These are phyloP conservation scores for Syrrhaptes paradoxus DNA, from an alignment of 2,113 vertebrate species.

Conservation along the genomic window DNA sequence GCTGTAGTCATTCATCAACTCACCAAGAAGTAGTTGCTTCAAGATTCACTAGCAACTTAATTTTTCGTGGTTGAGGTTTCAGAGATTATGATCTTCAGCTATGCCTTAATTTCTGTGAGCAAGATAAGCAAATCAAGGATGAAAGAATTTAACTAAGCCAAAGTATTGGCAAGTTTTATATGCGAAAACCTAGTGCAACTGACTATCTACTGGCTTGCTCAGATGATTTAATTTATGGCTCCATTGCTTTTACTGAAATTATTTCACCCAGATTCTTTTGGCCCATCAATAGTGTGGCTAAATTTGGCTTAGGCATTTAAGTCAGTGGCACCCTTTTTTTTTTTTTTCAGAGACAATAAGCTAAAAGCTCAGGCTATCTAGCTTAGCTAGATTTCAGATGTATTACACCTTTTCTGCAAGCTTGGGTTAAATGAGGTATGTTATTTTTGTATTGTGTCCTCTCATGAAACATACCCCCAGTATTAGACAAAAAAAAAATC, in stretches of 20 bases:
- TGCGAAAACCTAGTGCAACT: neutral
- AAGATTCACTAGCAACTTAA: neutral
- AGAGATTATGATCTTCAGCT: neutral
- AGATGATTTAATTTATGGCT: neutral
- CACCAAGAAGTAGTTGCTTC: neutral
- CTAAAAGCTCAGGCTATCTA: neutral
- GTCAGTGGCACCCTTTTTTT: neutral
- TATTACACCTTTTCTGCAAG: neutral
- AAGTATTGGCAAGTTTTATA: neutral
- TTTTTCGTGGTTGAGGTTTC: neutral
- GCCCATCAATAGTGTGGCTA: neutral
- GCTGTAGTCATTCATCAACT: neutral
- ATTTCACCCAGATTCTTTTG: neutral
- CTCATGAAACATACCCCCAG: neutral
- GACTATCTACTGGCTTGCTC: neutral
- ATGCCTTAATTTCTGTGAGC: neutral
- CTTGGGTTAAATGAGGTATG: neutral
- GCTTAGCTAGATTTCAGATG: neutral
- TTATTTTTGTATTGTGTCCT: neutral
- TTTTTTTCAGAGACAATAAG: neutral
- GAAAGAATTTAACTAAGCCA: neutral
- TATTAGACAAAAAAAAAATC: neutral
- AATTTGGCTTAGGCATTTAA: neutral
- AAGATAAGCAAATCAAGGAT: neutral
- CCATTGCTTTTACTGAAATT: neutral